Evolutionary conservation across 2,797 vertebrate species (phyloP).

Genomic region (Fistularia commersonii): DNA sequence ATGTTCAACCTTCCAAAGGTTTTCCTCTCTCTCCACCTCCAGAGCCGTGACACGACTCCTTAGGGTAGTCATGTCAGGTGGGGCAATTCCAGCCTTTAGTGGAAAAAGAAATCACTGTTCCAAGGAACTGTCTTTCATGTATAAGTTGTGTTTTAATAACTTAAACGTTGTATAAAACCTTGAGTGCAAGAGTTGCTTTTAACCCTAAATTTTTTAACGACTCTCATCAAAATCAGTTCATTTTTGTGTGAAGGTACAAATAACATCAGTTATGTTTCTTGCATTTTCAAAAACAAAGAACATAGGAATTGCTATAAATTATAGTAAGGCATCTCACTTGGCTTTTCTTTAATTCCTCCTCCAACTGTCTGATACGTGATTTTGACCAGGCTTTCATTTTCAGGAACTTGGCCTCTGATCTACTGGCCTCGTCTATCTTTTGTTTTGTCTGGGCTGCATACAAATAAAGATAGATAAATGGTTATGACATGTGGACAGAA

Average conservation of each 20-base stretch:
- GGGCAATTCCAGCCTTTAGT: conserved; percentile 69
- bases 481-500: not conserved
- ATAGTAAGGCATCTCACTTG: conserved; percentile 52
- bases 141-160: not conserved
- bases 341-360: conserved; percentile 84
- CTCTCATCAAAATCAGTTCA: no score
- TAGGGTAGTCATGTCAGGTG: conserved; percentile 69
- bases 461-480: not conserved
- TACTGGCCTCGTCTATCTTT: conserved; percentile 83
- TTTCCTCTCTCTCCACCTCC: conserved; percentile 80
- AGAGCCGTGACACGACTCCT: conserved; percentile 72
- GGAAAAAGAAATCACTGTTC: not conserved
- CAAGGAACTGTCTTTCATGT: not conserved
- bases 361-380: conserved; percentile 82
- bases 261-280: no score
- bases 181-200: no score
- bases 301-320: not conserved
- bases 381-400: conserved; percentile 94
- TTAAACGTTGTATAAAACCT: no score
- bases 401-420: conserved; percentile 88
- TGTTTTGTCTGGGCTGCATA: conserved; percentile 77
- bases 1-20: conserved; percentile 77
- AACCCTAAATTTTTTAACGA: no score
- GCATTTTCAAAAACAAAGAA: not conserved
- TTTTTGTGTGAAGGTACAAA: no score